Conservation (phyloP, 2,888 invertebrate species). For the Charanyca ferruginea region DNA sequence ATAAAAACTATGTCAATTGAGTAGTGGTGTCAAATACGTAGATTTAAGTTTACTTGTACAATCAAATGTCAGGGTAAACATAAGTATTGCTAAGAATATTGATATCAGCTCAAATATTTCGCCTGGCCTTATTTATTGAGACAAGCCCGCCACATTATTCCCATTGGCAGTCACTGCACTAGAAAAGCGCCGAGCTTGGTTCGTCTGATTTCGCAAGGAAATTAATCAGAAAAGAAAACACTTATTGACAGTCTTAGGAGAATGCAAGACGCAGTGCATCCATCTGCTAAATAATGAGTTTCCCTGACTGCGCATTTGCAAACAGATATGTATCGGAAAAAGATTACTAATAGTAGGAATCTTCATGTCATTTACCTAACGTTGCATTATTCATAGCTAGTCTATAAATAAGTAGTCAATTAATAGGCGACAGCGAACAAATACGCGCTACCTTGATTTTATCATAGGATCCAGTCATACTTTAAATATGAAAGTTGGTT, state of each 20-base stretch:
- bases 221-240: no score
- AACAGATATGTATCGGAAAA: slow-evolving; percentile 2
- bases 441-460: slow-evolving; percentile 44
- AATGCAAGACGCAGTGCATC: not conserved
- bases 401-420: slow-evolving; percentile 53
- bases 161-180: no score
- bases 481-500: slow-evolving; percentile 30
- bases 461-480: slow-evolving; percentile 45
- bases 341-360: no score
- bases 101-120: no score
- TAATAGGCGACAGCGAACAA: slow-evolving; percentile 40
- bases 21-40: no score
- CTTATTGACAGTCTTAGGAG: not conserved
- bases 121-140: no score
- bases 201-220: no score
- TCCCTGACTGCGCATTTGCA: not conserved
- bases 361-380: slow-evolving; percentile 5
- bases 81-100: no score
- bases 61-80: not conserved
- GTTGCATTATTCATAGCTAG: slow-evolving; percentile 52
- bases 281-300: not conserved
- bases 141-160: no score
- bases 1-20: no score
- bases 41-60: not conserved
- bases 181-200: no score